Conservation (phyloP, 2,797 vertebrate genomes). For the Micromesistius poutassou region DNA sequence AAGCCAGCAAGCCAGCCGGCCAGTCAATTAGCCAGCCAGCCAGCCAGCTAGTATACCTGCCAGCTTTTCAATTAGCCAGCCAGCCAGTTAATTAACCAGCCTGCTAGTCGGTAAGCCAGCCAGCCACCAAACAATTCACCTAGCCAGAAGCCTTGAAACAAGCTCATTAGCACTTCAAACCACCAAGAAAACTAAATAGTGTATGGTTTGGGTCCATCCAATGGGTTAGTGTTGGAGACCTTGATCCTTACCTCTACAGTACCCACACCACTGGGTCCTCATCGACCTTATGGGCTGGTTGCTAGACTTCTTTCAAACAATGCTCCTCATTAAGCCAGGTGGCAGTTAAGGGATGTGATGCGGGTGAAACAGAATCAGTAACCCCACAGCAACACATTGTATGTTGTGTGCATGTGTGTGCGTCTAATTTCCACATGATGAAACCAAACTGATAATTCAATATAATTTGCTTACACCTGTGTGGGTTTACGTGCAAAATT, state of each 20-base stretch:
- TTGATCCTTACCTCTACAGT: neutral
- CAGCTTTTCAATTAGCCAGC: neutral
- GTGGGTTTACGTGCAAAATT: neutral
- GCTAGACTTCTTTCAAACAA: neutral
- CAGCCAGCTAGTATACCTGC: neutral
- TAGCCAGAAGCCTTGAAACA: no score
- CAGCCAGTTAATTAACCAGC: no score
- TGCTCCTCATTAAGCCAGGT: neutral
- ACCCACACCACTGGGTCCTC: neutral
- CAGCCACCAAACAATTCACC: no score
- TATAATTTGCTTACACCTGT: neutral
- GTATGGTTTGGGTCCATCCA: neutral
- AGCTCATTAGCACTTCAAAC: neutral
- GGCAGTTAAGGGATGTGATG: neutral
- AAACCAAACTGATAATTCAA: neutral
- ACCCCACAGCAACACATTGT: neutral
- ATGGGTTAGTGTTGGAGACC: neutral
- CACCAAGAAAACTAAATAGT: no score
- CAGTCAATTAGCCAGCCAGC: neutral
- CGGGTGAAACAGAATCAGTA: neutral
- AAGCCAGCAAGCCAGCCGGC: neutral
- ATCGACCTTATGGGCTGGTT: neutral
- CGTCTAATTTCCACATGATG: neutral
- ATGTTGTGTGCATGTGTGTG: neutral
- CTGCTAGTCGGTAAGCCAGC: no score